phyloP scores from a whole-genome alignment of 2,113 vertebrate species.

The Crotalus helleri region DNA sequence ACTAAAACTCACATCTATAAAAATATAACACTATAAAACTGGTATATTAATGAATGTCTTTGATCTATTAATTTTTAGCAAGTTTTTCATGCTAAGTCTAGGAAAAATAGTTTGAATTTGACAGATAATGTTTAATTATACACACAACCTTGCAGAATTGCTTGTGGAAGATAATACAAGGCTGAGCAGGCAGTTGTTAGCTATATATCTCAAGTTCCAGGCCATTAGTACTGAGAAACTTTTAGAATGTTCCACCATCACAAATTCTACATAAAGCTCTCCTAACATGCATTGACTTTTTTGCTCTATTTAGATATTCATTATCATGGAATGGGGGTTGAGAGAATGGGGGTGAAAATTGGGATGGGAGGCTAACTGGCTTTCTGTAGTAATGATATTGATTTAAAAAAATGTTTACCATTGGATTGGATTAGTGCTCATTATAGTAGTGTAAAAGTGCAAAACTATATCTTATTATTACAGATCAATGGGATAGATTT shows the following conservation, averaged over 20 bases:
- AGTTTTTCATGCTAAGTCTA: too few species aligned
- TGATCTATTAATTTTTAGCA: background rate
- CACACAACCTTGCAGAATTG: background rate
- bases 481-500: background rate
- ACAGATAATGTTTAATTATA: background rate
- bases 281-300: background rate
- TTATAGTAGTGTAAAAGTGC: background rate
- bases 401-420: background rate
- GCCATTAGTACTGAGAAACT: background rate
- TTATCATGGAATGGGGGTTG: background rate
- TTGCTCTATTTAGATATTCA: background rate
- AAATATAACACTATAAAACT: background rate
- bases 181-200: background rate
- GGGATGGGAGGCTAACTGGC: background rate
- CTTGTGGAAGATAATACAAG: background rate
- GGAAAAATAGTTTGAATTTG: background rate
- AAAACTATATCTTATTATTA: background rate
- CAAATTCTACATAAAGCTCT: background rate
- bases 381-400: background rate
- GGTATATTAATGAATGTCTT: background rate
- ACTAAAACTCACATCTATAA: background rate
- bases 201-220: background rate
- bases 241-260: background rate
- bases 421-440: background rate
- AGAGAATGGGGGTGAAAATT: background rate